phyloP scores from a whole-genome alignment of 2,888 invertebrate species.

The Cheilosia urbana region DNA sequence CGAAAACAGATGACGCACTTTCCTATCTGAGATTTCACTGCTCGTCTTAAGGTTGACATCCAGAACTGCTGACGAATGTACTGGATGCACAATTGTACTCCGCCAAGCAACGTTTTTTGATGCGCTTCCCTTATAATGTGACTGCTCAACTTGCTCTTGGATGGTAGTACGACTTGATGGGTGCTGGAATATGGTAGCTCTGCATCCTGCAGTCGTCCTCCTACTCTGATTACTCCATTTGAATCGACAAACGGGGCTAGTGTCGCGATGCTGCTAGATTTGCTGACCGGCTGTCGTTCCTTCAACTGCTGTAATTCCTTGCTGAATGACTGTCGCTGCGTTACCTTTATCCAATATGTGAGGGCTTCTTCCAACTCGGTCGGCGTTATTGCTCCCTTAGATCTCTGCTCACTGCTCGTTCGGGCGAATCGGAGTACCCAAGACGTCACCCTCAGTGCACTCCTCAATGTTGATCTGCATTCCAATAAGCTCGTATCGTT shows the following conservation, averaged over 20 bases:
- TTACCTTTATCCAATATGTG: too few species aligned
- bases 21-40: conserved; percentile 4
- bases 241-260: not conserved
- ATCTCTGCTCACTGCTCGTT: too few species aligned
- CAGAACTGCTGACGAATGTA: not conserved
- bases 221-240: not conserved
- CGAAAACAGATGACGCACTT: conserved; percentile 4
- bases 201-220: conserved; percentile 9
- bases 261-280: not conserved
- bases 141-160: too few species aligned
- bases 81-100: too few species aligned
- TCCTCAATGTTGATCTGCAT: too few species aligned
- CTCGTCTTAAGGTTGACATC: not conserved
- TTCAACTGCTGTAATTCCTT: not conserved
- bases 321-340: conserved; percentile 6
- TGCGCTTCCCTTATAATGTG: too few species aligned
- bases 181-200: not conserved
- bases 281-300: not conserved
- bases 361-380: too few species aligned
- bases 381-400: too few species aligned
- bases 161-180: not conserved
- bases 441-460: too few species aligned
- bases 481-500: too few species aligned
- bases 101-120: too few species aligned
- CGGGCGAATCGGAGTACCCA: too few species aligned